Evolutionary conservation across 2,797 vertebrate genomes (phyloP).

Genomic region (Helostoma temminkii): DNA sequence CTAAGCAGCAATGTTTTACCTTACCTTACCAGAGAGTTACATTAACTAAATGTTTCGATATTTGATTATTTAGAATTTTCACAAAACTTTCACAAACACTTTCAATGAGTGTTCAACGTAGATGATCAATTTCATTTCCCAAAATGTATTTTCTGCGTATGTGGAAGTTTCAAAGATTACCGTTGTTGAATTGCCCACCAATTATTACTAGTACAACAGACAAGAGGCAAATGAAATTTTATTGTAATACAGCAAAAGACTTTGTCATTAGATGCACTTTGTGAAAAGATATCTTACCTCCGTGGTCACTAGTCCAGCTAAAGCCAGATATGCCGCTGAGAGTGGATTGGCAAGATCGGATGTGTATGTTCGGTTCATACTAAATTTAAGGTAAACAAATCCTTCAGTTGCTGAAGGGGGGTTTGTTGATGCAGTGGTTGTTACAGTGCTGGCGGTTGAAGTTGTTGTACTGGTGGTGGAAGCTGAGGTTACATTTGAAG

Average conservation of each 20-base stretch:
- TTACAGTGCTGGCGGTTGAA: fast-evolving
- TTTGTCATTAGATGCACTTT: not conserved
- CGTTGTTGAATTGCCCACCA: too few relatives aligned
- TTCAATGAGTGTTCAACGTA: too few relatives aligned
- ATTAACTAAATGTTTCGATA: too few relatives aligned
- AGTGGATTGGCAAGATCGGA: constrained; percentile 7
- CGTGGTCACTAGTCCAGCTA: constrained; percentile 9
- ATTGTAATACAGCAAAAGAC: too few relatives aligned
- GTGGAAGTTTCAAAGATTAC: too few relatives aligned
- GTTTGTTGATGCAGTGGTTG: constrained; percentile 32
- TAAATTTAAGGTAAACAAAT: constrained; percentile 30
- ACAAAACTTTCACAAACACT: too few relatives aligned
- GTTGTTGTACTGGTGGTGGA: not conserved
- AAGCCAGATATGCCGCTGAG: constrained; percentile 15
- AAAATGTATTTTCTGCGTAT: not conserved
- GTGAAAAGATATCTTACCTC: constrained; percentile 48
- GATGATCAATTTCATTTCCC: not conserved
- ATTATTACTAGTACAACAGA: too few relatives aligned
- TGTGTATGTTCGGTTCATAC: constrained; percentile 27
- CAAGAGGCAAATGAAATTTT: too few relatives aligned
- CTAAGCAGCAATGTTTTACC: too few relatives aligned
- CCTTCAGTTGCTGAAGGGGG: constrained; percentile 41
- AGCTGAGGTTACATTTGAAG: not conserved
- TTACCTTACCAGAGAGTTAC: too few relatives aligned
- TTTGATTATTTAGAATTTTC: too few relatives aligned